Evolutionary conservation across 1,140 invertebrate species (phyloP), one percentile per base, ranked within the genome.

Genomic region (Aphelinus atriplicis): DNA sequence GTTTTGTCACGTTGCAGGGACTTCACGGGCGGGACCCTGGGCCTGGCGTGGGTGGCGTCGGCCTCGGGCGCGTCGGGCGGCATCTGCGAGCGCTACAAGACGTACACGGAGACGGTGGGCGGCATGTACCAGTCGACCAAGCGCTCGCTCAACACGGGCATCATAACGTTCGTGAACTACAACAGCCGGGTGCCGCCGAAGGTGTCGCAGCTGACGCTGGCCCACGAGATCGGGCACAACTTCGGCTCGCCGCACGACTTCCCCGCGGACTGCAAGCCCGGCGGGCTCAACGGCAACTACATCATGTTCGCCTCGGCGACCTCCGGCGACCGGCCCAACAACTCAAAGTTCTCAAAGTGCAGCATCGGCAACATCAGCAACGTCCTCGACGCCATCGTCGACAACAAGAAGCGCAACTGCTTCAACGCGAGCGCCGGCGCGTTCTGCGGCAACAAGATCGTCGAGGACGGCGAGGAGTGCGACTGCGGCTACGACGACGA

Each of bases 131-230:
- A 97, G 84, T 95, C 95, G 77, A 96, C 96, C 5, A 97, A 96
- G 86, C 90, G 96, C 67, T 98, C 96, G 55, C 90, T 99, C 0
- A 99, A 99, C 88, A 99, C 98, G 0, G 98, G 98, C 57, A 99
- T 99, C 78, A 98, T 99, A 57, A 99, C 98, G 2, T 97, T 99
- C 85, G 95, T 99, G 9, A 99, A 99, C 89, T 99, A 99, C 89
- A 98, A 98, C 82, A 97, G 95, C 84, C 89, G 96, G 63, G 98
- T 99, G 42, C 97, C 95, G 73, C 96, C 95, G 0, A 97, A 97
- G 88, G 98, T 99, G 26, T 99, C 97, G 4, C 97, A 99, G 84
- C 88, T 99, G 9, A 99, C 98, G 6, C 89, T 99, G 72, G 98
- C 98, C 6, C 98, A 99, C 86, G 98, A 99, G 89, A 98, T 99